Evolutionary conservation across 2,797 vertebrate species (phyloP).

Genomic region (Bovichtus variegatus): DNA sequence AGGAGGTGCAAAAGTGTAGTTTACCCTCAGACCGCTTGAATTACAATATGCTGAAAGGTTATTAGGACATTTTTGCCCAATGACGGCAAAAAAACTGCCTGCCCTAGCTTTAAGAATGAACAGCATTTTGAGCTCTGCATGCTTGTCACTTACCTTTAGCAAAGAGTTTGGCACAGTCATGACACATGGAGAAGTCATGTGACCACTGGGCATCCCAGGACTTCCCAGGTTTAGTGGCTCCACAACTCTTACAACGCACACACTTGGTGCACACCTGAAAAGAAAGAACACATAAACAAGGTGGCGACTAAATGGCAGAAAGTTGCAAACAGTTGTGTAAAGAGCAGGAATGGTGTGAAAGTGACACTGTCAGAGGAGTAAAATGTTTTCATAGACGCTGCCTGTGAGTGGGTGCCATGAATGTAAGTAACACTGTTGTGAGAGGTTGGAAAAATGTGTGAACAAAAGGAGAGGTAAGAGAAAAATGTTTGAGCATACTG

Average conservation of each 20-base stretch:
- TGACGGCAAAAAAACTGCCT: no score
- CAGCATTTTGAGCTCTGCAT: background rate
- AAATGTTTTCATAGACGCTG: constrained; percentile 32
- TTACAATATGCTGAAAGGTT: no score
- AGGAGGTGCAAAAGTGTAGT: no score
- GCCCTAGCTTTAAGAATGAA: background rate
- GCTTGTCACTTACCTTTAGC: constrained; percentile 91
- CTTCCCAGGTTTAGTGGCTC: constrained; percentile 97
- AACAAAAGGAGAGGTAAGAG: constrained; percentile 33
- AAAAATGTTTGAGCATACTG: constrained; percentile 33
- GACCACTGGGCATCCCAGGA: constrained; percentile 99
- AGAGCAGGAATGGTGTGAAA: constrained; percentile 30
- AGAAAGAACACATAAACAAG: constrained; percentile 16
- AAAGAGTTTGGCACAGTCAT: constrained; percentile 98
- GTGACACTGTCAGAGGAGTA: constrained; percentile 13
- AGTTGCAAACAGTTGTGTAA: constrained; percentile 15
- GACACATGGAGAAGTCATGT: constrained; percentile 98
- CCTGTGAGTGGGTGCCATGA: constrained; percentile 11
- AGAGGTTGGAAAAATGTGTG: constrained; percentile 36
- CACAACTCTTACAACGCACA: constrained; percentile 97
- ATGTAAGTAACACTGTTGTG: constrained; percentile 19
- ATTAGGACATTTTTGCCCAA: no score
- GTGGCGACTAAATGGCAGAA: constrained; percentile 11
- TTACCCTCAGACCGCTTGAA: no score
- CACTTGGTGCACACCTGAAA: constrained; percentile 97